These are phyloP conservation scores for Steromphala cineraria DNA, from an alignment of 2,888 invertebrate species.

Conservation along the genomic window DNA sequence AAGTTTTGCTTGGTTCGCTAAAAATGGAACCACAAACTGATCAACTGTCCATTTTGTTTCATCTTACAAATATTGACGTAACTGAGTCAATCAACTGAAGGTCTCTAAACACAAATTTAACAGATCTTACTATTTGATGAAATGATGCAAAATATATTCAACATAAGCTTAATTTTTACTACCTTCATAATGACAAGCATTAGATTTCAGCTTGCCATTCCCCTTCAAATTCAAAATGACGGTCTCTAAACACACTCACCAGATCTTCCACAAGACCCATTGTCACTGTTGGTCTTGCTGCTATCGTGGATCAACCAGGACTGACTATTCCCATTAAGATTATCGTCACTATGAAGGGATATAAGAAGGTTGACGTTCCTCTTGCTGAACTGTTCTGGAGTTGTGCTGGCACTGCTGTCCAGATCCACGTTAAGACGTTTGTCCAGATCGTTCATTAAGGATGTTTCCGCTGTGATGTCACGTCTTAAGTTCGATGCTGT, in stretches of 20 bases:
- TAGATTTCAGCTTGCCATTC: too few species aligned
- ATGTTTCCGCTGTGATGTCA: slow-evolving; percentile 70
- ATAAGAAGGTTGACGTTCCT: slow-evolving; percentile 67
- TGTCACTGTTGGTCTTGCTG: slow-evolving; percentile 66
- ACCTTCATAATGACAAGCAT: too few species aligned
- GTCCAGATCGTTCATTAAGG: slow-evolving; percentile 70
- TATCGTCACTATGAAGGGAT: slow-evolving; percentile 65
- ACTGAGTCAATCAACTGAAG: too few species aligned
- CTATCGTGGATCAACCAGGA: slow-evolving; percentile 60
- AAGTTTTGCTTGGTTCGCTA: too few species aligned
- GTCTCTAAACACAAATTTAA: too few species aligned
- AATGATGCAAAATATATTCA: too few species aligned
- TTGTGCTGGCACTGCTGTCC: slow-evolving; percentile 62
- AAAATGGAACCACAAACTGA: too few species aligned
- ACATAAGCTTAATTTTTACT: too few species aligned
- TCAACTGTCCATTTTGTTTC: too few species aligned
- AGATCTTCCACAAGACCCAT: slow-evolving; percentile 60
- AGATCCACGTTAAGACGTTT: slow-evolving; percentile 64
- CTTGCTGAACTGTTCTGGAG: slow-evolving; percentile 57
- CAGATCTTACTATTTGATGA: too few species aligned
- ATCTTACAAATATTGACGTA: too few species aligned
- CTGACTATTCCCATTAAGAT: slow-evolving; percentile 57
- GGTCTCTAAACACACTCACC: slow-evolving; percentile 32
- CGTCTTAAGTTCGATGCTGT: slow-evolving; percentile 62
- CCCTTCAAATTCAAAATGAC: too few species aligned